phyloP scores from a whole-genome alignment of 2,797 vertebrate species.

The Molossus molossus region DNA sequence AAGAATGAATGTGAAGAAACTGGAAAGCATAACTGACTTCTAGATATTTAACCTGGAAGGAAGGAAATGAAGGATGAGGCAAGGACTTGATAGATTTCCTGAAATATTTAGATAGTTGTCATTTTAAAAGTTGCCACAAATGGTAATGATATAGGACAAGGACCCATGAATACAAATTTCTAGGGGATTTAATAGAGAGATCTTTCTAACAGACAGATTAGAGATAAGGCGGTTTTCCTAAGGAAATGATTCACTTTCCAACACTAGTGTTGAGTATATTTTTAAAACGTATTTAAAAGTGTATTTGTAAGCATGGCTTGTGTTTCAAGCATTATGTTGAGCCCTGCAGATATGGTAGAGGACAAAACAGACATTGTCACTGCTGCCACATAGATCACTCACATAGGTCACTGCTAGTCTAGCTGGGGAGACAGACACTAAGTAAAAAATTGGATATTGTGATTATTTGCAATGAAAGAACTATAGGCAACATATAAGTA shows the following conservation, averaged over 20 bases:
- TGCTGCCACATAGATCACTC: not conserved
- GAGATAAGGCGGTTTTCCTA: not conserved
- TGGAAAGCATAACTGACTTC: not conserved
- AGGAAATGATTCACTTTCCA: slow-evolving; percentile 32
- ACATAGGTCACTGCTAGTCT: not conserved
- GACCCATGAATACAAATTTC: not conserved
- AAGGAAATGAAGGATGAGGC: not conserved
- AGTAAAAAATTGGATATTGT: not conserved
- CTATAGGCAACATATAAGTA: not conserved
- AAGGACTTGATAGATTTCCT: not conserved
- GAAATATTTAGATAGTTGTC: slow-evolving; percentile 19
- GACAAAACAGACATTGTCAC: not conserved
- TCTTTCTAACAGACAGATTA: not conserved
- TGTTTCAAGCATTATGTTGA: not conserved
- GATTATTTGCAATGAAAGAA: not conserved
- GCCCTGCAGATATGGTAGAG: not conserved
- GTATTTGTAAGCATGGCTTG: not conserved
- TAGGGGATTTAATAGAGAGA: not conserved
- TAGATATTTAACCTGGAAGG: not conserved
- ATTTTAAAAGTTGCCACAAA: slow-evolving; percentile 43
- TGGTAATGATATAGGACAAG: not conserved
- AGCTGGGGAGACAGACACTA: not conserved
- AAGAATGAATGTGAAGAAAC: slow-evolving; percentile 44
- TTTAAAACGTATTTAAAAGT: slow-evolving; percentile 17
- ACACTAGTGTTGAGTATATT: not conserved